Base-by-base conservation (phyloP, 2,888 invertebrate genomes). In the Cremastinae sp. region DNA sequence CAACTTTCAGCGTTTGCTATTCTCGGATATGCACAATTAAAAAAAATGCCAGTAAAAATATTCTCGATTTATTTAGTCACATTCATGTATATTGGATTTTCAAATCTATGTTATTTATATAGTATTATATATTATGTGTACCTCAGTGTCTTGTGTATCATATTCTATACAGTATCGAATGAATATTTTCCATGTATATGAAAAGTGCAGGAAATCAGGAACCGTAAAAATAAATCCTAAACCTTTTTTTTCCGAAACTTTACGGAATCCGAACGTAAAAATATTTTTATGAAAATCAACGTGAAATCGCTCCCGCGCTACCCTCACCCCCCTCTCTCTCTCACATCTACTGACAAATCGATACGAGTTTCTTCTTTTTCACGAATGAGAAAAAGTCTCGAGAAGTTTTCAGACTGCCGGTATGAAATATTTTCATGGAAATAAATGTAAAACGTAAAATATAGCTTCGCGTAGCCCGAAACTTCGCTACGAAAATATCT, bases 371-470 rank as follows among this genome's bases (percentile, higher is more conserved):
- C 45, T 49, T 43, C 41, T 59, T 58, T 43, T 58, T 43, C 55
- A 12, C 39, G 43, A 20, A 53, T 73, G 73, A 66, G 43, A 73
- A 73, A 73, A 66, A 65, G 53, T 73, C 66, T 66, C 59, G 51
- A 53, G 59, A 59, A 59, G 14, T 66, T 73, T 61, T 53, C 45
- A 66, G 58, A 53, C 53, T 35, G 28, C 28, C 28, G 51, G 37
- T 53, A 59, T 73, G 58, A 73, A 66, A 73, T 66, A 73, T 66
- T 58, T 69, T 49, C 53, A 59, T 59, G 65, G 53, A 73, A 66
- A 66, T 55, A 73, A 73, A 73, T 73, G 66, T 66, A 66, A 73
- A 73, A 73, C 59, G 66, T 66, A 59, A 53, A 59, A 66, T 66
- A 66, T 73, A 59, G 53, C 66, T 5, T 59, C 53, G 3, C 66